Evolutionary conservation across 2,888 invertebrate species (phyloP), one percentile per base, ranked within the genome.

Genomic region (Ormyrus rosae): DNA sequence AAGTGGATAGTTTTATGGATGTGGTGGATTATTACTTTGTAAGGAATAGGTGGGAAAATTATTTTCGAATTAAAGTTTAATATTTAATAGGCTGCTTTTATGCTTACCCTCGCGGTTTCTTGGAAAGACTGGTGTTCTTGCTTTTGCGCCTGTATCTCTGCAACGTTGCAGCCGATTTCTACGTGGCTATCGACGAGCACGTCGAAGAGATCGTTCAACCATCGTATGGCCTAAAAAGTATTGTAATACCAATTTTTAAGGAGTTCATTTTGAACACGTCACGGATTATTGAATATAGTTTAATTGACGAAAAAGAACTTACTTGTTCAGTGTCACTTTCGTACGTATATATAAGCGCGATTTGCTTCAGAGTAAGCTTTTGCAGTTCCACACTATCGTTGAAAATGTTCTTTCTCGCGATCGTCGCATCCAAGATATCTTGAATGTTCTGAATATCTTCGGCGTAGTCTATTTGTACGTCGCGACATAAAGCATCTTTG

Each of bases 331-430:
- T 95, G 87, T 96, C 96, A 85, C 92, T 93, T 90, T 96, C 96
- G 89, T 96, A 96, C 45, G 94, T 93, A 85, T 94, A 92, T 84
- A 96, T 93, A 88, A 96, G 94, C 71, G 95, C 92, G 83, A 95
- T 94, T 91, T 96, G 96, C 87, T 96, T 95, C 84, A 96, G 91
- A 80, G 96, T 95, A 81, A 96, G 91, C 88, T 95, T 94, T 87
- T 96, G 94, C 83, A 96, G 91, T 86, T 96, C 95, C 4, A 95
- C 94, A 85, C 95, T 94, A 86, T 96, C 96, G 84, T 94, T 93
- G 87, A 95, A 94, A 84, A 95, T 94, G 87, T 95, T 94, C 86
- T 94, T 94, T 69, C 95, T 92, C 6, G 95, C 94, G 73, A 93
- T 93, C 56, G 94, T 94, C 65, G 94, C 94, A 84, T 94, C 94